phyloP scores from a whole-genome alignment of 1,140 invertebrate species.

The Pristionchus pacificus region DNA sequence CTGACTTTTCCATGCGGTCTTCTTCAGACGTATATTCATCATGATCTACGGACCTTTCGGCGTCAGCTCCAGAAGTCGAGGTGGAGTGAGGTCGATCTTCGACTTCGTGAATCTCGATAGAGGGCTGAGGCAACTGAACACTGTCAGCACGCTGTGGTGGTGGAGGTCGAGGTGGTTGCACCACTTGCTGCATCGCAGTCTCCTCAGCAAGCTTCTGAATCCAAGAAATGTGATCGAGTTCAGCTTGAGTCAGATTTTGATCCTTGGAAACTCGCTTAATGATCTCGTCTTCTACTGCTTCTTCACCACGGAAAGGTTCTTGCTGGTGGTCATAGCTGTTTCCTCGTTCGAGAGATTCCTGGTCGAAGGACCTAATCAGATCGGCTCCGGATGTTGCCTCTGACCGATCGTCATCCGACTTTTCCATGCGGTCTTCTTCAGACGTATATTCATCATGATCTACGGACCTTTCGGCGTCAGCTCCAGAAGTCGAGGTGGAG shows the following conservation, averaged over 20 bases:
- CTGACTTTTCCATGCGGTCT: neutral
- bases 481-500: too few species aligned
- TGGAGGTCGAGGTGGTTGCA: neutral
- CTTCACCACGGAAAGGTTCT: neutral
- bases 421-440: too few species aligned
- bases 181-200: constrained; percentile 4
- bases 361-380: constrained; percentile 1
- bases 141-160: neutral
- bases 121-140: neutral
- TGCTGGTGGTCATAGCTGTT: too few species aligned
- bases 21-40: constrained; percentile 7
- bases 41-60: constrained; percentile 2
- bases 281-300: constrained; percentile 1
- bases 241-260: too few species aligned
- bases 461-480: too few species aligned
- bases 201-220: constrained; percentile 22
- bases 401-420: neutral
- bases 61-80: constrained; percentile 11
- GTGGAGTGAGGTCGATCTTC: too few species aligned
- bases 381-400: constrained; percentile 20
- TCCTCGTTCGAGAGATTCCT: constrained; percentile 2
- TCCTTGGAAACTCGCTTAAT: neutral
- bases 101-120: neutral
- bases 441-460: too few species aligned
- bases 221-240: constrained; percentile 20